Conservation (phyloP, 2,113 vertebrate species). For the Misgurnus mizolepis region DNA sequence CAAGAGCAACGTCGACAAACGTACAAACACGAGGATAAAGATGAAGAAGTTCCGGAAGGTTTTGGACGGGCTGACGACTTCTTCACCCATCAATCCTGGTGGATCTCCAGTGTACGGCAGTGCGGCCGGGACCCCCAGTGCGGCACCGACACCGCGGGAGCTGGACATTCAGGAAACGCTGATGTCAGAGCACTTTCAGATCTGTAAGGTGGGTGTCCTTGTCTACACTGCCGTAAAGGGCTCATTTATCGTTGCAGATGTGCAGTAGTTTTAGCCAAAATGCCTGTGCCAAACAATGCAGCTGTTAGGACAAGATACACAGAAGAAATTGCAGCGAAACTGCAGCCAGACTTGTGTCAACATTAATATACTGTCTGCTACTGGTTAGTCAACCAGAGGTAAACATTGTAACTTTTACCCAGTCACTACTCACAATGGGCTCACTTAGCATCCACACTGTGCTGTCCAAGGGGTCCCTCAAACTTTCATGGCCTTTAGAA, state of each 20-base stretch:
- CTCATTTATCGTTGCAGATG: constrained; percentile 7
- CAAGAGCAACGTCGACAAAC: constrained; percentile 36
- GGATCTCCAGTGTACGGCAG: constrained; percentile 79
- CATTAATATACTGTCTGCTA: no score
- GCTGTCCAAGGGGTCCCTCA: not conserved
- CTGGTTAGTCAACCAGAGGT: no score
- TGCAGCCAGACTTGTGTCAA: not conserved
- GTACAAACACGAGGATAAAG: not conserved
- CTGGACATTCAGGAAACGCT: constrained; percentile 89
- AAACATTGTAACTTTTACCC: no score
- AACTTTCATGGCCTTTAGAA: not conserved
- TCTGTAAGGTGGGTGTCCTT: constrained; percentile 87
- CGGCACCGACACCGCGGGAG: constrained; percentile 80
- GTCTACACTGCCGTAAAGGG: constrained; percentile 2
- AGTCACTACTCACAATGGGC: not conserved
- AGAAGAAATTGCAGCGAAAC: constrained; percentile 8
- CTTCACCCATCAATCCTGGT: constrained; percentile 82
- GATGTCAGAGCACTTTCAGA: constrained; percentile 93
- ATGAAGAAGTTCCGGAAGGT: constrained; percentile 99
- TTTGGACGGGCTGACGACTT: constrained; percentile 94
- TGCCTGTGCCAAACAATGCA: not conserved
- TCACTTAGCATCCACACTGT: not conserved
- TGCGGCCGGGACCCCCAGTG: constrained; percentile 77
- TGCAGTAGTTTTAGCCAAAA: constrained; percentile 15
- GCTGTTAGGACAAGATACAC: not conserved